Evolutionary conservation across 2,113 vertebrate species (phyloP).

Genomic region (Thinocorus orbignyianus): DNA sequence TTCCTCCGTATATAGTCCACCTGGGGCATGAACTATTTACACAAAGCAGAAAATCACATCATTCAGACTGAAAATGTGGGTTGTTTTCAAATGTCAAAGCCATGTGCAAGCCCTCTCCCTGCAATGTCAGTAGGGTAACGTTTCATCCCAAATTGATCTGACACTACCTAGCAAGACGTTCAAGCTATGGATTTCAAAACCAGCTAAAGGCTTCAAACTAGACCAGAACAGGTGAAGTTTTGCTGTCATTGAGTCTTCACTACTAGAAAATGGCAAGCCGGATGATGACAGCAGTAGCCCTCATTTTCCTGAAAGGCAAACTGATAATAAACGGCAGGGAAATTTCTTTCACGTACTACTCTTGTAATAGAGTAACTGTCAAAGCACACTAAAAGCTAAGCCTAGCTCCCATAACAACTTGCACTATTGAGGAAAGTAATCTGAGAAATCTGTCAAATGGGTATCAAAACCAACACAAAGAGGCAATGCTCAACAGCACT

Average conservation of each 20-base stretch:
- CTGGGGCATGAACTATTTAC: not conserved
- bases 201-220: not conserved
- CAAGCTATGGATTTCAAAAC: not conserved
- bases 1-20: not conserved
- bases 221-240: not conserved
- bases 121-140: not conserved
- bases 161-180: not conserved
- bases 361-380: not conserved
- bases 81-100: not conserved
- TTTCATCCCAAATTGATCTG: not conserved
- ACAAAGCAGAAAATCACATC: not conserved
- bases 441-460: not conserved
- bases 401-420: not conserved
- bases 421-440: not conserved
- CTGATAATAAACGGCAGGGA: not conserved
- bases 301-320: not conserved
- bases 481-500: not conserved
- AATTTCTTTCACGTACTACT: not conserved
- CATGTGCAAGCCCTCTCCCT: not conserved
- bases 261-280: not conserved
- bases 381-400: not conserved
- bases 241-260: not conserved
- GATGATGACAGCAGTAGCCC: not conserved
- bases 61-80: not conserved
- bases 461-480: not conserved